Evolutionary conservation across 2,888 invertebrate genomes (phyloP).

Genomic region (Plebejus anna): DNA sequence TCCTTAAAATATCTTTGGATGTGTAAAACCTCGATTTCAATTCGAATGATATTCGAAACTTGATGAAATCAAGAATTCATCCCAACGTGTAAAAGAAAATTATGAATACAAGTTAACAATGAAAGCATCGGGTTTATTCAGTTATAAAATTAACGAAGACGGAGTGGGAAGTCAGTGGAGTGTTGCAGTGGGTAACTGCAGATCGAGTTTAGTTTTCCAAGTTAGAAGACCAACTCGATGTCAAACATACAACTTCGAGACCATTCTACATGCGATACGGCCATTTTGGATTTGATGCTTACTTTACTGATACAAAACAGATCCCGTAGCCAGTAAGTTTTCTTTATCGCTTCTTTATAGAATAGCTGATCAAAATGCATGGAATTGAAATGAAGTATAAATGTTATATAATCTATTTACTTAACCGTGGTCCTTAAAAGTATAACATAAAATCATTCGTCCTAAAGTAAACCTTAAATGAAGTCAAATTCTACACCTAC

Average conservation of each 20-base stretch:
- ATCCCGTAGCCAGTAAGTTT: neutral
- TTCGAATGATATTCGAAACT: neutral
- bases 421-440: neutral
- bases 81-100: neutral
- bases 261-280: neutral
- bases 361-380: no score
- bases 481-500: neutral
- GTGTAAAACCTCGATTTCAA: no score
- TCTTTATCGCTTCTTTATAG: no score
- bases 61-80: neutral
- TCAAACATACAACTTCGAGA: conserved; percentile 61
- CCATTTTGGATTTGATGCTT: neutral
- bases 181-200: conserved; percentile 53
- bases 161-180: conserved; percentile 48
- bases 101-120: neutral
- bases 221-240: conserved; percentile 47
- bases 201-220: conserved; percentile 47
- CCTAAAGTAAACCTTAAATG: neutral
- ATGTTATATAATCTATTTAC: no score
- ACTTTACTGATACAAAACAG: neutral
- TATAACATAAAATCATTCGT: neutral
- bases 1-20: no score
- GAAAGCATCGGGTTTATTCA: conserved; percentile 32
- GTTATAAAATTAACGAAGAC: conserved; percentile 41
- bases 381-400: no score